Percentiles rank a stretch among this genome's conserved stretches.
Conservation (phyloP, 1,140 invertebrate species). For the Aethina tumida region DNA sequence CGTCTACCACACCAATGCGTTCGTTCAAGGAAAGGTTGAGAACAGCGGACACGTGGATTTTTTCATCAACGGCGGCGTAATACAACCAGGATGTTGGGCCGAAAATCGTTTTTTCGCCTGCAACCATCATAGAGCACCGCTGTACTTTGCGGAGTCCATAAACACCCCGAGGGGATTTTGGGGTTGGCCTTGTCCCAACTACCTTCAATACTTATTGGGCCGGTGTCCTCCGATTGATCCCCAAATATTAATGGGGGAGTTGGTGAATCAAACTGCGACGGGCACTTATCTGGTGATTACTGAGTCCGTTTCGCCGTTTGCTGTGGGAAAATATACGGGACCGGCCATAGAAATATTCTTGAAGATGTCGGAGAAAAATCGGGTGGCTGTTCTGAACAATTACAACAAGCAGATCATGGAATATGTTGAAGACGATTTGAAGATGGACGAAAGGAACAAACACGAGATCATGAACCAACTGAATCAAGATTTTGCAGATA, state of each 20-base stretch:
- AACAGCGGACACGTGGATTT: constrained; percentile 60
- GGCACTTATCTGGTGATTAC: constrained; percentile 33
- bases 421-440: constrained; percentile 15
- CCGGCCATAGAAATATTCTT: constrained; percentile 24
- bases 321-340: constrained; percentile 26
- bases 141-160: constrained; percentile 68
- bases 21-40: constrained; percentile 51
- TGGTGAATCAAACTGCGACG: constrained; percentile 12
- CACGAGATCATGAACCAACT: too few species aligned
- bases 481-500: too few species aligned
- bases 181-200: constrained; percentile 55
- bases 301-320: constrained; percentile 27
- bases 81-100: constrained; percentile 55
- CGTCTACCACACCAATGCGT: constrained; percentile 64
- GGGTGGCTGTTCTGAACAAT: constrained; percentile 14
- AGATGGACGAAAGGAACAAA: too few species aligned
- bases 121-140: constrained; percentile 54
- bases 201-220: constrained; percentile 50
- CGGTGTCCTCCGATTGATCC: constrained; percentile 37
- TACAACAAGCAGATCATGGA: constrained; percentile 16
- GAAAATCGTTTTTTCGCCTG: constrained; percentile 40
- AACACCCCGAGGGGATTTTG: constrained; percentile 57
- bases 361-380: constrained; percentile 13
- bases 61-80: constrained; percentile 59
- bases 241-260: constrained; percentile 31